Conservation (phyloP, 2,888 invertebrate species). For the Stenurella melanura region DNA sequence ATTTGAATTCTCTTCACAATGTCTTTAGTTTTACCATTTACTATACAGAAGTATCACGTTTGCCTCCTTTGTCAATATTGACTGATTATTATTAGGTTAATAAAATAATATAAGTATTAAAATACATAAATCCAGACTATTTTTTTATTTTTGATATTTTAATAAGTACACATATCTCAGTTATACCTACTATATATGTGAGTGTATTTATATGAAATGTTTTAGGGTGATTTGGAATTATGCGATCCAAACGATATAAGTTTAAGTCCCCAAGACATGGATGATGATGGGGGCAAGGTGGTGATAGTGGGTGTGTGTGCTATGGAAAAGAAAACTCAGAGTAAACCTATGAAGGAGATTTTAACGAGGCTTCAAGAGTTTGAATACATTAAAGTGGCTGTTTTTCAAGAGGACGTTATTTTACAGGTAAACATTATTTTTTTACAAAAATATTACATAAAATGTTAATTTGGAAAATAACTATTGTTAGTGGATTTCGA, state of each 20-base stretch:
- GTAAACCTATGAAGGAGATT: slow-evolving; percentile 99
- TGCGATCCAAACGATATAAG: slow-evolving; percentile 78
- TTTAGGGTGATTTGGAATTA: slow-evolving; percentile 86
- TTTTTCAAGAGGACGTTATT: slow-evolving; percentile 97
- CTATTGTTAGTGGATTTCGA: neutral
- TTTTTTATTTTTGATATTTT: neutral
- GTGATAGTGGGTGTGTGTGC: slow-evolving; percentile 99
- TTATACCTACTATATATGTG: neutral
- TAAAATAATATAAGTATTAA: no score
- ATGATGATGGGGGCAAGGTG: slow-evolving; percentile 84
- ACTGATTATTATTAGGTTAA: no score
- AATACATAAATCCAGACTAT: no score
- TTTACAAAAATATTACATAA: neutral
- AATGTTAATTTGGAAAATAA: neutral
- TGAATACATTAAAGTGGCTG: slow-evolving; percentile 94
- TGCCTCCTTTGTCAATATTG: no score
- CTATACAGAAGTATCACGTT: no score
- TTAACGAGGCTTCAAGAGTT: slow-evolving; percentile 96
- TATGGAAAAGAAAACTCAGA: slow-evolving; percentile 99
- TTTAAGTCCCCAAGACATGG: slow-evolving; percentile 73
- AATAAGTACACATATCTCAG: neutral
- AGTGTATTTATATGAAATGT: neutral
- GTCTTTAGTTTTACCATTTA: no score
- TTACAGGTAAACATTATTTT: slow-evolving; percentile 82
- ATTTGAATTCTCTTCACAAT: no score